Evolutionary conservation across 2,113 vertebrate genomes (phyloP).

Genomic region (Meleagris gallopavo): DNA sequence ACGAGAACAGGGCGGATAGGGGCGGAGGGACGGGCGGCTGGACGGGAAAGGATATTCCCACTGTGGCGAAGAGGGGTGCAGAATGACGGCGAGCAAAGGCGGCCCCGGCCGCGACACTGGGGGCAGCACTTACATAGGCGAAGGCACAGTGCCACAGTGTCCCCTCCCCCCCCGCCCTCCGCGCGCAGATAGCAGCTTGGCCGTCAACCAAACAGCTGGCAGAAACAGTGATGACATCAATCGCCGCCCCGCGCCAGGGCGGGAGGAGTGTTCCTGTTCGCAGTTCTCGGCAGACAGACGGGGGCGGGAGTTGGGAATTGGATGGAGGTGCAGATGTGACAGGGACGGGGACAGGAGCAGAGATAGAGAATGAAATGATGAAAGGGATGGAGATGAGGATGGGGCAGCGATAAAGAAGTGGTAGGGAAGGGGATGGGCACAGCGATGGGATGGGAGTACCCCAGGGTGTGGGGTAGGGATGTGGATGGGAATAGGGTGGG

Average conservation of each 20-base stretch:
- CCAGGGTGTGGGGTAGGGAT: background rate
- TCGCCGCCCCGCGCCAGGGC: background rate
- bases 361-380: background rate
- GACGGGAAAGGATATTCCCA: background rate
- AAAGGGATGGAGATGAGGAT: background rate
- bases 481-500: background rate
- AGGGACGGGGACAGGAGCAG: background rate
- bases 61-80: background rate
- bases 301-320: background rate
- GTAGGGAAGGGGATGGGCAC: slow-evolving; percentile 2
- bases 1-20: no score
- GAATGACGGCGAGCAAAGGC: no score
- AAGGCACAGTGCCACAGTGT: background rate
- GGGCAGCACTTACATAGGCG: background rate
- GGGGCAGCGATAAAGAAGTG: background rate
- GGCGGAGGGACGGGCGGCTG: no score
- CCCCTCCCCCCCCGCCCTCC: no score
- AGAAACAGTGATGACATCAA: slow-evolving; percentile 36
- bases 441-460: background rate
- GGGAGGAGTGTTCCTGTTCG: background rate
- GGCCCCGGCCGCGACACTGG: background rate
- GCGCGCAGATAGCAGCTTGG: slow-evolving; percentile 33
- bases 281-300: background rate
- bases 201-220: slow-evolving; percentile 45
- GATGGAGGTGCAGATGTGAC: background rate